Base-by-base conservation (phyloP, 1,140 invertebrate species). In the Pygmarrhopalites habei region DNA sequence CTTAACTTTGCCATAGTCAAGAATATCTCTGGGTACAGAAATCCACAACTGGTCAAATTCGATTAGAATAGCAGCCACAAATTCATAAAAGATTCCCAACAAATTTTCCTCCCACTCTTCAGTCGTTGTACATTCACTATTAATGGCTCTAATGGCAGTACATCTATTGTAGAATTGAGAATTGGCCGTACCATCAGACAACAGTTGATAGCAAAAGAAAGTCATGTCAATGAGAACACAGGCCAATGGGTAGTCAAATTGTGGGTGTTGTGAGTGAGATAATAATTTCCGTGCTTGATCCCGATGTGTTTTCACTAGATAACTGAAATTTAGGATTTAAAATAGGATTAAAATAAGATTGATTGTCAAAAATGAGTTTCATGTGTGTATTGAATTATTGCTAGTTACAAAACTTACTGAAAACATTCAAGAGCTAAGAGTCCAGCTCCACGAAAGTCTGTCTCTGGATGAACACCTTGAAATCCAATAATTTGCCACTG, bases 371-470 rank as follows among this genome's bases (percentile, higher is more conserved):
- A 41, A n/a, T n/a, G n/a, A n/a, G n/a, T n/a, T 41, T 41, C n/a
- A 58, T 17, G 14, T 58, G 29, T 14, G n/a, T 52, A 19, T 29
- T 61, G 53, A 19, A n/a, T 17, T 58, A 10, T n/a, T n/a, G n/a
- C n/a, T n/a, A n/a, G n/a, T 25, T 53, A 28, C 15, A 53, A 53
- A 23, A 75, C 77, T 78, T 77, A 96, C 71, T 95, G 73, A 2
- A 99, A 77, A 77, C 97, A 95, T 71, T 96, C 87, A 26, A 99
- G 76, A 2, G 94, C 92, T 17, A 98, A 79, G n/a, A 96, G 76
- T 59, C 95, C 95, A 93, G 98, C 98, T 60, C 95, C 95, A 51
- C 95, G 82, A 73, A 98, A 98, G 79, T 98, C 95, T 1, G 95
- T 98, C 77, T 90, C 88, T 0, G 95, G 95, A 80, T 98, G 94